Evolutionary conservation across 2,113 vertebrate genomes (phyloP).

Genomic region (Grammomys surdaster): DNA sequence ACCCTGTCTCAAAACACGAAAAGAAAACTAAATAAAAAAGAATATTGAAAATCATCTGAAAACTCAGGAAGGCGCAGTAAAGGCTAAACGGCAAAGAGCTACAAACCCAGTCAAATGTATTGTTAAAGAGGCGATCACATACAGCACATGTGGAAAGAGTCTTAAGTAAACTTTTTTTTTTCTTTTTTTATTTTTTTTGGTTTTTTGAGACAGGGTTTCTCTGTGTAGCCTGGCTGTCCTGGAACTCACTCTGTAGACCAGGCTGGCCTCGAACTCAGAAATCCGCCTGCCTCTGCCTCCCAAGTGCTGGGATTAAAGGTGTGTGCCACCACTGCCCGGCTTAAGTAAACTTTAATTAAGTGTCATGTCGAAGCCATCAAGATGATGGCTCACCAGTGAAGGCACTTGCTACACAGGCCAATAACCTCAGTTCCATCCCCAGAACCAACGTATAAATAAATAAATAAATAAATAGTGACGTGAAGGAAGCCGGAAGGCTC

Average conservation of each 20-base stretch:
- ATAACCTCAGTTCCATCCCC: background rate
- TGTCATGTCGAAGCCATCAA: background rate
- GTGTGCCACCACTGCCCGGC: no score
- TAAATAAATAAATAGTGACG: background rate
- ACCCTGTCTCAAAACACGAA: background rate
- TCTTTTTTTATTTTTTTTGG: no score
- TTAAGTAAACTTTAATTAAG: background rate
- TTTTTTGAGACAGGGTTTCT: no score
- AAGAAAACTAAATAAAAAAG: background rate
- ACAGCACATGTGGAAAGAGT: background rate
- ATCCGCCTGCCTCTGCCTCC: no score
- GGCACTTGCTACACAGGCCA: no score
- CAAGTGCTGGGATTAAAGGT: no score
- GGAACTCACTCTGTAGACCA: no score
- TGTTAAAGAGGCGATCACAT: background rate
- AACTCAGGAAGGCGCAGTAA: background rate
- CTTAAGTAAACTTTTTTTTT: background rate
- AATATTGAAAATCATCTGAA: background rate
- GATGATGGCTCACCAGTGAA: background rate
- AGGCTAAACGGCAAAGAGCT: background rate
- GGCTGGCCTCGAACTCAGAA: no score
- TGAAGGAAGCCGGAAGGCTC: fast-evolving
- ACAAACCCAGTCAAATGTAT: background rate
- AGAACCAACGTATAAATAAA: background rate
- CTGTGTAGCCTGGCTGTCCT: no score